phyloP scores from a whole-genome alignment of 2,888 invertebrate species.

The Punctoribates punctum region DNA sequence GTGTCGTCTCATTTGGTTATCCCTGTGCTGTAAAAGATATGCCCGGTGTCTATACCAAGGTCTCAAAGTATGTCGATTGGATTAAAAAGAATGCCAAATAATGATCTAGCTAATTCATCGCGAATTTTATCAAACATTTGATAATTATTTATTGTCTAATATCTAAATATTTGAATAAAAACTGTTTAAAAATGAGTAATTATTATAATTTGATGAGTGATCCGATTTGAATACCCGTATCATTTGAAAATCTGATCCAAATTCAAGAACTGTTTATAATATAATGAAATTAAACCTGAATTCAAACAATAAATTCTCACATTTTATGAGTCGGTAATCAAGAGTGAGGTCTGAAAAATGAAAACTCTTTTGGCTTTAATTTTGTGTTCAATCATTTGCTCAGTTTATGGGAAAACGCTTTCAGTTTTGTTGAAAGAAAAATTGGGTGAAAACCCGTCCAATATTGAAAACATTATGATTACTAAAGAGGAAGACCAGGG shows the following conservation, averaged over 20 bases:
- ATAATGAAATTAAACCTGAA: too few relatives aligned
- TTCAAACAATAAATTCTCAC: too few relatives aligned
- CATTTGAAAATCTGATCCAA: neutral
- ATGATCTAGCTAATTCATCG: neutral
- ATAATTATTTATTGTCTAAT: neutral
- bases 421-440: slow-evolving; percentile 5
- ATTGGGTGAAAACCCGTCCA: neutral
- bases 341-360: neutral
- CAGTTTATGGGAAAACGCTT: neutral
- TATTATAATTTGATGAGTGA: too few relatives aligned
- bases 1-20: slow-evolving; percentile 39
- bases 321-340: neutral
- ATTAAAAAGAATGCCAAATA: slow-evolving; percentile 20
- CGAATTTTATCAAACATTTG: neutral
- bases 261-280: neutral
- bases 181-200: too few relatives aligned
- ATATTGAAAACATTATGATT: neutral
- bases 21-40: slow-evolving; percentile 39
- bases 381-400: neutral
- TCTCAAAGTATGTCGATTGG: slow-evolving; percentile 41
- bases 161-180: too few relatives aligned
- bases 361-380: neutral
- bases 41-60: slow-evolving; percentile 42
- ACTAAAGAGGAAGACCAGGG: neutral
- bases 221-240: too few relatives aligned